phyloP scores from a whole-genome alignment of 2,797 vertebrate genomes.

The Pangasius djambal region DNA sequence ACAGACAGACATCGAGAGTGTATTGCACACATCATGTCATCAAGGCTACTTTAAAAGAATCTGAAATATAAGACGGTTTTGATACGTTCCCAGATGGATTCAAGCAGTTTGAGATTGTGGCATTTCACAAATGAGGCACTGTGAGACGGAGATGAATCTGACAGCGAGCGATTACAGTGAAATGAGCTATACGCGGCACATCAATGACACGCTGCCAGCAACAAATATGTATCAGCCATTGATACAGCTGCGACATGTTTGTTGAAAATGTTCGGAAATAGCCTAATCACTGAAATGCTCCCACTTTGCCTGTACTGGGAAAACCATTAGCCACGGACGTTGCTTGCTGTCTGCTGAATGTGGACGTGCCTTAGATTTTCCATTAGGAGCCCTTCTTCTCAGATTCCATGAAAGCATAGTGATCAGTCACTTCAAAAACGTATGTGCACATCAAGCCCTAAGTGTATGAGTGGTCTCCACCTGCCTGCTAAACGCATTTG shows the following conservation, averaged over 20 bases:
- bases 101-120: conserved; percentile 14
- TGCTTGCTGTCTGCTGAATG: neutral
- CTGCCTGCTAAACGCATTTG: neutral
- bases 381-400: neutral
- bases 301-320: neutral
- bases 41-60: conserved; percentile 12
- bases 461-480: neutral
- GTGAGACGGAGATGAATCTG: conserved; percentile 31
- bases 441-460: neutral
- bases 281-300: conserved; percentile 5
- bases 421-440: neutral
- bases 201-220: conserved; percentile 27
- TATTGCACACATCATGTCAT: neutral
- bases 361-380: neutral
- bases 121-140: conserved; percentile 9
- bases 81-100: conserved; percentile 10
- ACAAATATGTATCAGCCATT: conserved; percentile 33
- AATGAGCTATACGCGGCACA: conserved; percentile 32
- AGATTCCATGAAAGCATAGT: neutral
- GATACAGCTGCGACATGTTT: conserved; percentile 29
- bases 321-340: conserved; percentile 6
- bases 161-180: conserved; percentile 35
- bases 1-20: neutral
- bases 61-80: neutral
- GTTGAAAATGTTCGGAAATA: conserved; percentile 27